Percentiles rank a stretch among this genome's conserved stretches.
These are phyloP conservation scores for Acrobeloides nanus DNA, from an alignment of 2,888 invertebrate genomes.

Conservation along the genomic window DNA sequence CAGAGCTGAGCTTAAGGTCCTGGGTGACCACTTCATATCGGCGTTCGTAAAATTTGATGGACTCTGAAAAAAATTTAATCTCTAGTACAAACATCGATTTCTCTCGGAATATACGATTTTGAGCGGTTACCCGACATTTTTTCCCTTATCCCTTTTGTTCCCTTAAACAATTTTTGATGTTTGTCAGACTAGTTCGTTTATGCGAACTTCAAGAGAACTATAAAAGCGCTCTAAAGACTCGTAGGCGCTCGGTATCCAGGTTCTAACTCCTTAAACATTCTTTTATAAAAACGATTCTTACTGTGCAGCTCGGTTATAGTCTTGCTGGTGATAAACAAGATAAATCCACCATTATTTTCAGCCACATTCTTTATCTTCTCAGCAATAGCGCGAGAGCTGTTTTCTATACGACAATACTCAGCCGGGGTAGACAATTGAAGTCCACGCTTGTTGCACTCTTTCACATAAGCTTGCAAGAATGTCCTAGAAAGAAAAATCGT, in stretches of 20 bases:
- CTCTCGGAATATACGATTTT: too few species aligned
- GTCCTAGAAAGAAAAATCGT: too few species aligned
- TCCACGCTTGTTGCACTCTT: constrained; percentile 2
- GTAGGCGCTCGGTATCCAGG: too few species aligned
- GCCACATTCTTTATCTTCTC: constrained; percentile 9
- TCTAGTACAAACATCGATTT: neutral
- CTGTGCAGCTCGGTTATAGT: constrained; percentile 20
- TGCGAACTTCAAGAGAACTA: too few species aligned
- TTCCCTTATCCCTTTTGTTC: too few species aligned
- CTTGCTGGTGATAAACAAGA: constrained; percentile 24
- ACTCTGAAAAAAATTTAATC: constrained; percentile 9
- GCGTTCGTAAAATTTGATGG: constrained; percentile 30
- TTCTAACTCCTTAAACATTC: too few species aligned
- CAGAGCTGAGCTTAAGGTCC: constrained; percentile 32
- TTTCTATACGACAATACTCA: neutral
- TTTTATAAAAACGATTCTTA: too few species aligned
- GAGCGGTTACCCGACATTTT: too few species aligned
- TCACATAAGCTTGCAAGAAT: neutral
- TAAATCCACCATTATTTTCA: constrained; percentile 12
- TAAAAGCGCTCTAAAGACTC: too few species aligned
- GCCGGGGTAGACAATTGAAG: neutral
- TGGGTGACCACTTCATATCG: constrained; percentile 30
- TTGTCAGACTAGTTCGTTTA: too few species aligned
- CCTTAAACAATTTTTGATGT: too few species aligned
- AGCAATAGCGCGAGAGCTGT: constrained; percentile 2